A percentile compares a stretch with the other conserved stretches of the same genome.
These are phyloP conservation scores for Cheilinus undulatus DNA, from an alignment of 2,113 vertebrate genomes.

Conservation along the genomic window DNA sequence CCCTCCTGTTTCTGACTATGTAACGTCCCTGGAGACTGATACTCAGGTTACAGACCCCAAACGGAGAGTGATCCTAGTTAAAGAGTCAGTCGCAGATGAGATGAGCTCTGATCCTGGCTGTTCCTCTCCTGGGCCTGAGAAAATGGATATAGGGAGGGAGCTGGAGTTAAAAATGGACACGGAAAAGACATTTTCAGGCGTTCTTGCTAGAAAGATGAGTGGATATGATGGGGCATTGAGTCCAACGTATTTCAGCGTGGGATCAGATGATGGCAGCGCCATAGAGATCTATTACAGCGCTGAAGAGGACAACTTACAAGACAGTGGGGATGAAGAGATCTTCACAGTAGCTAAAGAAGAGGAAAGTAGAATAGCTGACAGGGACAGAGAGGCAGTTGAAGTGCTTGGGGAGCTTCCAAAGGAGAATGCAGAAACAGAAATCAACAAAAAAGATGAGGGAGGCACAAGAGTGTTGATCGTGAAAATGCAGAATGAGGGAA, in stretches of 20 bases:
- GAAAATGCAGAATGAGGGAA: not conserved
- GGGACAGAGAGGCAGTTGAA: not conserved
- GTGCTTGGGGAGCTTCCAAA: not conserved
- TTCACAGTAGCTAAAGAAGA: not conserved
- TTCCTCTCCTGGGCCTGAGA: not conserved
- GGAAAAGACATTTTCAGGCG: not conserved
- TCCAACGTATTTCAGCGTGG: conserved; percentile 60
- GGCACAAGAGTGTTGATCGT: not conserved
- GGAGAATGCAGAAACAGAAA: not conserved
- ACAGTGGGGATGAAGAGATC: conserved; percentile 38
- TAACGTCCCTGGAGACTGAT: conserved; percentile 38
- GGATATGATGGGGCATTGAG: conserved; percentile 14
- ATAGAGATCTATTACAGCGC: conserved; percentile 74
- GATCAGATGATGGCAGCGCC: conserved; percentile 64
- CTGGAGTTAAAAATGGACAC: not conserved
- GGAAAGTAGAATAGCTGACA: not conserved
- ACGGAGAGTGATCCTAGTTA: conserved; percentile 53
- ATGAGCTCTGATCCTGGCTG: not conserved
- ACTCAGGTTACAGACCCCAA: conserved; percentile 47
- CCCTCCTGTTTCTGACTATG: conserved; percentile 32
- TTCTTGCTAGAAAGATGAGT: not conserved
- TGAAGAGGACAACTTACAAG: conserved; percentile 62
- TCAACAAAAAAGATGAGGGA: not conserved
- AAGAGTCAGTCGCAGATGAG: conserved; percentile 40
- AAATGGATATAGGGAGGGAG: not conserved